Percentiles rank a stretch among this genome's conserved stretches.
These are phyloP conservation scores for Cheumatopsyche charites DNA, from an alignment of 1,140 invertebrate genomes.

Conservation along the genomic window DNA sequence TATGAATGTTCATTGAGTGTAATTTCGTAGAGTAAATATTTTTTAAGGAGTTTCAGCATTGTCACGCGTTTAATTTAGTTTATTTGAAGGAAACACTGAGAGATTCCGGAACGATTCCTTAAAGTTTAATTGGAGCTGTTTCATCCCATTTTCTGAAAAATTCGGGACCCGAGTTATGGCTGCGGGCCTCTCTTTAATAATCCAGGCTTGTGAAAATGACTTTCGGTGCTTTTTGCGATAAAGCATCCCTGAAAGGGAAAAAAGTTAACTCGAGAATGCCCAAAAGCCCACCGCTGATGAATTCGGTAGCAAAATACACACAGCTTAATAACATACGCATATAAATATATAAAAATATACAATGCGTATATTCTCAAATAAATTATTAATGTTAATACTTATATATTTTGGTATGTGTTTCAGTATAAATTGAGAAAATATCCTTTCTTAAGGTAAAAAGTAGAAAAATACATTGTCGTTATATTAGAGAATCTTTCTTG, in stretches of 20 bases:
- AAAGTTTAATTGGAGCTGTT: constrained; percentile 13
- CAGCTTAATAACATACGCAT: background rate
- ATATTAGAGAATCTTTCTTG: too few species aligned
- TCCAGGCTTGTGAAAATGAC: constrained; percentile 14
- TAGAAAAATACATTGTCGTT: too few species aligned
- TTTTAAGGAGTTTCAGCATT: too few species aligned
- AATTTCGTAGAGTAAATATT: too few species aligned
- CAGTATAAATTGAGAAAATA: too few species aligned
- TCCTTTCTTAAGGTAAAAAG: too few species aligned
- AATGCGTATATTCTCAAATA: too few species aligned
- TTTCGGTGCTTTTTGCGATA: constrained; percentile 8
- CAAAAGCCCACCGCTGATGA: constrained; percentile 13
- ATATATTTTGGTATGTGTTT: too few species aligned
- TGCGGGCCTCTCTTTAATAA: constrained; percentile 11
- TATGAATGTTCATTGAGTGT: too few species aligned
- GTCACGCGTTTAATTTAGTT: too few species aligned
- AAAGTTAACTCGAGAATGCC: constrained; percentile 10
- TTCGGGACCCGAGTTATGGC: background rate
- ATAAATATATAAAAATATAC: too few species aligned
- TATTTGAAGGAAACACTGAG: background rate
- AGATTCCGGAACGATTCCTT: constrained; percentile 7
- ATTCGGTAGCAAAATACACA: constrained; percentile 16
- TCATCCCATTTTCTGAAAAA: background rate
- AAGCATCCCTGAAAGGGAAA: background rate
- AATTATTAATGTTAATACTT: too few species aligned